A percentile compares a stretch with the other conserved stretches of the same genome.
Evolutionary conservation across 2,797 vertebrate genomes (phyloP).

Genomic region (Sebastes diploproa): DNA sequence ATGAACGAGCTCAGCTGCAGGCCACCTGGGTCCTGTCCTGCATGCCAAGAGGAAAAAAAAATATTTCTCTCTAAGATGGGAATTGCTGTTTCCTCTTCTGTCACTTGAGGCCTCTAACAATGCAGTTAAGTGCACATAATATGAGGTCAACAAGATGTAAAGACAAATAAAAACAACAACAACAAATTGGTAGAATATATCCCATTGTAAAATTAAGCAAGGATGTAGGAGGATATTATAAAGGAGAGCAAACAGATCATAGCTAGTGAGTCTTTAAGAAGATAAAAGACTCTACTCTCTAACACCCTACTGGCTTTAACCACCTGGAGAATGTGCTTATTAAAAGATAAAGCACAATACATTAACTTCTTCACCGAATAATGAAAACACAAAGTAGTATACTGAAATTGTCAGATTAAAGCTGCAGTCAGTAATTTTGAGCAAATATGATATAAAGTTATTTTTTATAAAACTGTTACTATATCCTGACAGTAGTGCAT

Average conservation of each 20-base stretch:
- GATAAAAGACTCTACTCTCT: constrained; percentile 40
- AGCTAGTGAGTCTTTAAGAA: constrained; percentile 55
- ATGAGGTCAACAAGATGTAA: background rate
- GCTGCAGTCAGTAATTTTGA: background rate
- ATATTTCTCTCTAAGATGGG: constrained; percentile 31
- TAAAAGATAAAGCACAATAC: constrained; percentile 25
- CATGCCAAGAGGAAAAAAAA: constrained; percentile 22
- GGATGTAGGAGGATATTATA: constrained; percentile 81
- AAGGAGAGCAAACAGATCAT: constrained; percentile 87
- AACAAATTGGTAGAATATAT: background rate
- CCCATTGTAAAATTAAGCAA: constrained; percentile 48
- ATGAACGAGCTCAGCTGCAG: constrained; percentile 50
- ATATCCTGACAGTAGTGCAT: too few species aligned
- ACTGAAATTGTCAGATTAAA: constrained; percentile 3
- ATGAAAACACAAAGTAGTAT: constrained; percentile 31
- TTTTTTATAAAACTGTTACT: background rate
- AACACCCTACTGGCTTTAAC: constrained; percentile 17
- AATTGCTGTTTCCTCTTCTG: constrained; percentile 49
- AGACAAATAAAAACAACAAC: constrained; percentile 13
- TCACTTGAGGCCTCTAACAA: constrained; percentile 36
- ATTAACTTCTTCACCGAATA: constrained; percentile 18
- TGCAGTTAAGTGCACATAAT: constrained; percentile 9
- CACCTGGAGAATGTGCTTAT: constrained; percentile 24
- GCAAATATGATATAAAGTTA: background rate
- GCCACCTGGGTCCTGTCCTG: constrained; percentile 58